Base-by-base conservation (phyloP, 2,113 vertebrate species). In the Malurus alboscapulatus region DNA sequence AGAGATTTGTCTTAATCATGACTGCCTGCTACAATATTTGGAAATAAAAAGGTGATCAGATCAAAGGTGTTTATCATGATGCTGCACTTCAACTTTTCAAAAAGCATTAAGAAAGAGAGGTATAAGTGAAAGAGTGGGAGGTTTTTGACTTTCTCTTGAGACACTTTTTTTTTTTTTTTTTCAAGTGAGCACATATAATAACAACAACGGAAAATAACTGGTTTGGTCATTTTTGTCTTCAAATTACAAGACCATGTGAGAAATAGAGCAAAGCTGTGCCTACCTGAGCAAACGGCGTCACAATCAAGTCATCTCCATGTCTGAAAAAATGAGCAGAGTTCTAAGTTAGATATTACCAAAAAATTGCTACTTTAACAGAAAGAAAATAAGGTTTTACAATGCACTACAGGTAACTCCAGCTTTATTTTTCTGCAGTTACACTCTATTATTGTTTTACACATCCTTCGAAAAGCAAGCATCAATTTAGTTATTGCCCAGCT, bases 231-330 rank as follows among this genome's bases (percentile, higher is more conserved):
- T 44, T 62, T 62, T 36, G 18, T 26, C 15, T 91, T 74, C 65
- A 84, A 55, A 53, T 57, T 51, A 47, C 18, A 92, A 71, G 36
- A 78, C 2, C 2, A 1, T 5, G 14, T 45, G 32, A 92, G 61
- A 94, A 93, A 69, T 58, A 89, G 0, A 14, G n/a, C 48, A 86
- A 88, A 91, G 45, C 38, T 75, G n/a, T 30, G 66, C 98, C 97
- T 97, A 99, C 99, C 99, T 99, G 99, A 98, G 99, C 99, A 98
- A 99, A 99, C 65, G 99, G 99, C 58, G 99, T 99, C 98, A 99
- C 99, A 98, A 99, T 99, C 98, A 99, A 98, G 98, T 99, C 99
- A 98, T 99, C 99, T 97, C 99, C 99, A 54, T 99, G 99, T 98
- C 99, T 99, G 98, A 91, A 98, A 96, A 98, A 98, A 98, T 13